Base-by-base conservation (phyloP, 1,140 invertebrate species). In the Saxidomus purpurata region DNA sequence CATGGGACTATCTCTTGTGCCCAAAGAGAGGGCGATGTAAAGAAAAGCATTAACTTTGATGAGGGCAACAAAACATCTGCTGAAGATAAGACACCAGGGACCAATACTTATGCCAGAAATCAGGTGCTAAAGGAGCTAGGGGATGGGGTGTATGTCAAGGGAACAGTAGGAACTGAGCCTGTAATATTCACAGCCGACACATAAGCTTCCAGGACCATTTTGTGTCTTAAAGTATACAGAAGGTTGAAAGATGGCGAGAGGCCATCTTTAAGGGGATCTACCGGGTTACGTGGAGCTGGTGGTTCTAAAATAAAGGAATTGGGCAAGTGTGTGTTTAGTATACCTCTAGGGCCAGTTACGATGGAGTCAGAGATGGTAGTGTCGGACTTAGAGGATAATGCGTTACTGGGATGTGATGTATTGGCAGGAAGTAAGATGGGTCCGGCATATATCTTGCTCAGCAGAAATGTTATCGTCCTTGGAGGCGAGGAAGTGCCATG, bases 361-460 rank as follows among this genome's bases (percentile, higher is more conserved):
- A 38, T 83, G 19, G 15, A 40, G 25, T 9, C 17, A 43, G 80
- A 83, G 34, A 47, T 47, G 28, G 61, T 67, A 6, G 80, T 83
- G 55, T 55, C 80, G 1, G 80, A 83, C 40, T 67, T 83, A 25
- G 55, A 83, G 17, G 80, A 83, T 67, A 22, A 83, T 8, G 80
- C 59, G 4, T 43, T 83, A 22, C 25, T 83, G 25, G 80, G 80
- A 15, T 83, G 47, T 25, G 59, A 83, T n/a, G 22, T 83, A 11
- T 43, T 83, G 28, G 61, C 40, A 11, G 52, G 52, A 8, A 59
- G 52, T 59, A 11, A 8, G 4, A 19, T 4, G 8, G 52, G n/a
- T 17, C 52, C 52, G 4, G 52, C 52, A 17, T 6, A 59, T 22
- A 59, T 59, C 6, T 19, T 59, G 4, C n/a, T 59, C 0, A 83